Evolutionary conservation across 2,888 invertebrate genomes (phyloP).

Genomic region (Agrilus cyanescens): DNA sequence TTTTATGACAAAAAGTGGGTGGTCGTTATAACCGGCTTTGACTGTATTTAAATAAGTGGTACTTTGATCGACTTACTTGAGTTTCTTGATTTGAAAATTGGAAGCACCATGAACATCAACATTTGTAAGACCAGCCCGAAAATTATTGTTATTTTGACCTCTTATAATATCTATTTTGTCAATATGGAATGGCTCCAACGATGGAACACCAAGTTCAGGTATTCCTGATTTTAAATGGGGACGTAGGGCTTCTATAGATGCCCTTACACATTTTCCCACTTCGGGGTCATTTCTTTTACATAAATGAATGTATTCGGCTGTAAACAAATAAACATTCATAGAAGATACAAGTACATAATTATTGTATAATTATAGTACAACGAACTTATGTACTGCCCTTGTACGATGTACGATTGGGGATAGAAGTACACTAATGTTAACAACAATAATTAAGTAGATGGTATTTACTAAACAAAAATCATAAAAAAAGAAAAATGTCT

Average conservation of each 20-base stretch:
- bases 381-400: too few relatives aligned
- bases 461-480: too few relatives aligned
- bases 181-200: slow-evolving; percentile 50
- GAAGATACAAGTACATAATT: too few relatives aligned
- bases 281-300: slow-evolving; percentile 51
- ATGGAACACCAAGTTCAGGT: slow-evolving; percentile 54
- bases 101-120: slow-evolving; percentile 41
- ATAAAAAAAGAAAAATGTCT: too few relatives aligned
- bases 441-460: too few relatives aligned
- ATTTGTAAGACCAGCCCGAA: slow-evolving; percentile 39
- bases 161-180: slow-evolving; percentile 49
- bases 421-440: too few relatives aligned
- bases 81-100: slow-evolving; percentile 39
- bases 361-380: too few relatives aligned
- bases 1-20: too few relatives aligned
- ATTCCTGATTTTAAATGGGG: slow-evolving; percentile 50
- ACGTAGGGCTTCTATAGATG: slow-evolving; percentile 46
- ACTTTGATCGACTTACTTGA: slow-evolving; percentile 36
- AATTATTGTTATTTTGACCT: slow-evolving; percentile 37
- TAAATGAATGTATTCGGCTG: slow-evolving; percentile 53
- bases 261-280: slow-evolving; percentile 49
- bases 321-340: slow-evolving; percentile 22
- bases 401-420: too few relatives aligned
- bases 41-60: not conserved
- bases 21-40: too few relatives aligned